Conservation (phyloP, 2,797 vertebrate genomes). For the Eupleurogrammus muticus region DNA sequence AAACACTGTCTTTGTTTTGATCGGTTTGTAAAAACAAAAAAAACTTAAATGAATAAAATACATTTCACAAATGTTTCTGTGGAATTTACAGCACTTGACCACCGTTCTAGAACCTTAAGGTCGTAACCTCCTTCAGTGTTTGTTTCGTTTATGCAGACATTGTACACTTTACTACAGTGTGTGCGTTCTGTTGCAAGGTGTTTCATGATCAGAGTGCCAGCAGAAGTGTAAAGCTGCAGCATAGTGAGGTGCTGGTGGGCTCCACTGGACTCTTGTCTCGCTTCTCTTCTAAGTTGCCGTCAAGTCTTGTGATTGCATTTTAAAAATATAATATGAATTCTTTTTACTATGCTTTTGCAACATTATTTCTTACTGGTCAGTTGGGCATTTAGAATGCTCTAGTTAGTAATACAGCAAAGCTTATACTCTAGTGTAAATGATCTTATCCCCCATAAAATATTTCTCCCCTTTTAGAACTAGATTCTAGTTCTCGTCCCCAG, state of each 20-base stretch:
- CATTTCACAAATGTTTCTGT: background rate
- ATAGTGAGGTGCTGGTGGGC: constrained; percentile 6
- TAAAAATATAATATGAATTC: constrained; percentile 49
- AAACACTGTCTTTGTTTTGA: constrained; percentile 25
- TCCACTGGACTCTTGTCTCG: constrained; percentile 47
- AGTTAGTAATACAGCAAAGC: no score
- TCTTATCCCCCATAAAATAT: no score
- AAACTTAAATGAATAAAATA: constrained; percentile 4
- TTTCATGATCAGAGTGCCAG: constrained; percentile 28
- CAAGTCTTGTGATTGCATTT: constrained; percentile 56
- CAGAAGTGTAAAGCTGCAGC: constrained; percentile 33
- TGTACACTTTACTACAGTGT: background rate
- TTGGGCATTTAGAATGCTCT: no score
- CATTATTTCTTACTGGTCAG: no score
- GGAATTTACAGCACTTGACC: constrained; percentile 1
- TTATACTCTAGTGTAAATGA: no score
- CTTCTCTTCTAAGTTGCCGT: constrained; percentile 13
- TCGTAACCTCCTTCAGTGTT: background rate
- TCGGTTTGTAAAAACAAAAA: constrained; percentile 20
- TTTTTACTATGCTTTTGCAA: constrained; percentile 36
- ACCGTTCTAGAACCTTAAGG: constrained; percentile 1
- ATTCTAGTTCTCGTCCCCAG: no score
- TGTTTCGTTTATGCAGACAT: constrained; percentile 20
- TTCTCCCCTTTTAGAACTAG: no score
- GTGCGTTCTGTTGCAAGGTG: constrained; percentile 10